Percentiles rank a stretch among this genome's conserved stretches.
Evolutionary conservation across 2,888 invertebrate genomes (phyloP).

Genomic region (Argyresthia goedartella): DNA sequence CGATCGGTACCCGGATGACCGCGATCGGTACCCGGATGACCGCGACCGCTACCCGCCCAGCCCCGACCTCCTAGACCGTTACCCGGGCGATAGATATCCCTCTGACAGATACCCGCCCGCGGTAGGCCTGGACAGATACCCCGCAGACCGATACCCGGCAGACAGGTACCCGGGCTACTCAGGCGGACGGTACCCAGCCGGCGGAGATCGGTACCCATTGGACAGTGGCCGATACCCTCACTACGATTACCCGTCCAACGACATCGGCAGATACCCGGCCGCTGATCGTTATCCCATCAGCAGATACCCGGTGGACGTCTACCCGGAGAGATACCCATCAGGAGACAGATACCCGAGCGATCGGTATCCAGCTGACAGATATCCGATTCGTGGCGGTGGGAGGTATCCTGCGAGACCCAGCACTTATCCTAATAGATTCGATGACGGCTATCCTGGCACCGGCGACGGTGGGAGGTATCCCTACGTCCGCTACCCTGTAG

Average conservation of each 20-base stretch:
- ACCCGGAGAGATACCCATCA: slow-evolving; percentile 41
- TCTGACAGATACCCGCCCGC: slow-evolving; percentile 35
- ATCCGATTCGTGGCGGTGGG: slow-evolving; percentile 35
- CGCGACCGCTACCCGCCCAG: slow-evolving; percentile 55
- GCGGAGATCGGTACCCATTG: slow-evolving; percentile 47
- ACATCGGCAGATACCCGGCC: slow-evolving; percentile 41
- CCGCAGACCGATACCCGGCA: slow-evolving; percentile 57
- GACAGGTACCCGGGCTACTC: slow-evolving; percentile 44
- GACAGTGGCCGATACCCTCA: slow-evolving; percentile 44
- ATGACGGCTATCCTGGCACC: slow-evolving; percentile 48
- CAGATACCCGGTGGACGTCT: slow-evolving; percentile 45
- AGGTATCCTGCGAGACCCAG: slow-evolving; percentile 40
- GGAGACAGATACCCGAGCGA: slow-evolving; percentile 31
- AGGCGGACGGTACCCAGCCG: slow-evolving; percentile 44
- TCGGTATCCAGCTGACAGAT: slow-evolving; percentile 38
- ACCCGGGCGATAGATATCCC: slow-evolving; percentile 37
- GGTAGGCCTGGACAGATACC: slow-evolving; percentile 38
- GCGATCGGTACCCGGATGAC: slow-evolving; percentile 62
- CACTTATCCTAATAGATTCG: slow-evolving; percentile 45
- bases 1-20: slow-evolving; percentile 47
- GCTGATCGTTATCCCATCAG: slow-evolving; percentile 51
- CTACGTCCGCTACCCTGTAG: slow-evolving; percentile 52
- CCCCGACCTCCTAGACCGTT: slow-evolving; percentile 63
- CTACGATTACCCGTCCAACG: slow-evolving; percentile 35
- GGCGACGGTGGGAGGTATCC: slow-evolving; percentile 59